Percentiles rank a stretch among this genome's conserved stretches.
phyloP scores from a whole-genome alignment of 2,888 invertebrate genomes.

The Latrodectus hesperus region DNA sequence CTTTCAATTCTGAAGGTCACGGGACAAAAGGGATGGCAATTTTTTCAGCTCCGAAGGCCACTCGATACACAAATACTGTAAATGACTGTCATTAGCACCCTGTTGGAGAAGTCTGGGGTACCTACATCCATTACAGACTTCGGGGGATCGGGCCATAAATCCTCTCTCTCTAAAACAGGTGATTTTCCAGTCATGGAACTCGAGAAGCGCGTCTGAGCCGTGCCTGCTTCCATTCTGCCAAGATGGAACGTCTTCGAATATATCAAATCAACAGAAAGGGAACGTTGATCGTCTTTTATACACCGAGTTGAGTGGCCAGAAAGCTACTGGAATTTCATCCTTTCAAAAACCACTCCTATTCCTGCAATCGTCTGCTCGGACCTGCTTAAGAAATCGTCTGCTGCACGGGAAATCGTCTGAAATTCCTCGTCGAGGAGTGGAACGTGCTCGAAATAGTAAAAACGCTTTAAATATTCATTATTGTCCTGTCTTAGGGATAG shows the following conservation, averaged over 20 bases:
- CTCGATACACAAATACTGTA: neutral
- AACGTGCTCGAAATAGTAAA: neutral
- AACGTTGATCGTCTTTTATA: neutral
- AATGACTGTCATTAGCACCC: neutral
- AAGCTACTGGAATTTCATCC: conserved; percentile 36
- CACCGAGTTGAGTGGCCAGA: conserved; percentile 12
- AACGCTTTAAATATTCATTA: conserved; percentile 1
- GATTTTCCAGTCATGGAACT: neutral
- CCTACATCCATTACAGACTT: neutral
- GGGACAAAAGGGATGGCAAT: no score
- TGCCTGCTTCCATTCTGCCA: neutral
- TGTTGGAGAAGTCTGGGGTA: neutral
- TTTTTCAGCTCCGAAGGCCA: neutral
- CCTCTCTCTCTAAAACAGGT: neutral
- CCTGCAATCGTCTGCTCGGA: neutral
- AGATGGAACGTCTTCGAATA: neutral
- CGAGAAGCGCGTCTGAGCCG: neutral
- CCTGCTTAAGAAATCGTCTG: neutral
- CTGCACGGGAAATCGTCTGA: neutral
- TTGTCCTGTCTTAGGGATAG: neutral
- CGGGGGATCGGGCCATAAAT: neutral
- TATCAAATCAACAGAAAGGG: conserved; percentile 1
- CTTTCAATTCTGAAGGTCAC: no score
- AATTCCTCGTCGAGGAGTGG: neutral
- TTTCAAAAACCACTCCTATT: neutral